These are phyloP conservation scores for Entelurus aequoreus DNA, from an alignment of 2,113 vertebrate genomes.

Conservation along the genomic window DNA sequence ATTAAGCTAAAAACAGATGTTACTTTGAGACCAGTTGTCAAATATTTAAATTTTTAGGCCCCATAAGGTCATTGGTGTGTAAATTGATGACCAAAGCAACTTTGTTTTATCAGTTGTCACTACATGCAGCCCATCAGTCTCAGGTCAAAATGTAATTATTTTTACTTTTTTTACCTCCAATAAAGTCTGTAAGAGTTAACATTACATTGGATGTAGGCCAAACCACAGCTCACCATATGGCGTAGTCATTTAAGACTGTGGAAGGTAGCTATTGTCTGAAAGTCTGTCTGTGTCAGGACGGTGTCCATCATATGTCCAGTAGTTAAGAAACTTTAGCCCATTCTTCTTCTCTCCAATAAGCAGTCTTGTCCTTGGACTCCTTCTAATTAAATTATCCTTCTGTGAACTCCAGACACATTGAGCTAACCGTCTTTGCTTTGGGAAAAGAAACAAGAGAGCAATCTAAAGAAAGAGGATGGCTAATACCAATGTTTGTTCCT, in stretches of 20 bases:
- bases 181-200: constrained; percentile 45
- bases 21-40: too few relatives aligned
- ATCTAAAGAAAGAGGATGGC: constrained; percentile 41
- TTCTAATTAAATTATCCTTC: constrained; percentile 34
- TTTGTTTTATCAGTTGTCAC: neutral
- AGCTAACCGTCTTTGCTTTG: constrained; percentile 26
- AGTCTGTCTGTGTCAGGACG: constrained; percentile 27
- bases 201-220: constrained; percentile 32
- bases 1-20: neutral
- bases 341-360: constrained; percentile 40
- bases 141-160: constrained; percentile 25
- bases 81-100: neutral
- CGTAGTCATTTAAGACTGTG: constrained; percentile 21
- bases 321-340: constrained; percentile 47
- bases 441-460: constrained; percentile 45
- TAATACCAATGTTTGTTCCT: constrained; percentile 78
- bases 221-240: constrained; percentile 43
- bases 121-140: constrained; percentile 4
- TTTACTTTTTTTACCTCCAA: constrained; percentile 14
- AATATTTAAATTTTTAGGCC: neutral
- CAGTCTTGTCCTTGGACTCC: constrained; percentile 32
- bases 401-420: constrained; percentile 31
- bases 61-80: neutral
- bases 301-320: constrained; percentile 31
- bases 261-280: constrained; percentile 16